Base-by-base conservation (phyloP, 2,113 vertebrate species). In the Phodopus roborovskii region DNA sequence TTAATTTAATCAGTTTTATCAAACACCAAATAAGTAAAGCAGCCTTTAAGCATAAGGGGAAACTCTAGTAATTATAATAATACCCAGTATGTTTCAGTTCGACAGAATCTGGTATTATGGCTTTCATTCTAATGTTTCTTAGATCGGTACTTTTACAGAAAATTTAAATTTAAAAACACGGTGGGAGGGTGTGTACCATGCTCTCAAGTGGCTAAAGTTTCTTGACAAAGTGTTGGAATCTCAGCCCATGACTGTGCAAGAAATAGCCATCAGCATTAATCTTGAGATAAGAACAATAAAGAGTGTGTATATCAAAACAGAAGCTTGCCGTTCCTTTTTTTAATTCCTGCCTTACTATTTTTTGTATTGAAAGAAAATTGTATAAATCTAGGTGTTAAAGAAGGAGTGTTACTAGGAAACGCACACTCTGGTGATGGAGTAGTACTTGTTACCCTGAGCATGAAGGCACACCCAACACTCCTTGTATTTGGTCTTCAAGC, bases 1-100 rank as follows among this genome's bases (percentile, higher is more conserved):
- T 96, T 81, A 90, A 60, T 94, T 93, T 48, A 91, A 16, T 85
- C 12, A 68, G 17, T 92, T 95, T 94, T 60, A 94, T 79, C 28
- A 78, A 90, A 45, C 50, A 66, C 56, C 79, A 28, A 83, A 77
- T 83, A 78, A 28, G 88, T 79, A 94, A 95, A 90, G 42, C 28
- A 71, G 1, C 81, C 71, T 92, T 78, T 95, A 95, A 91, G 15
- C 15, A 20, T 87, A 89, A 96, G 24, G 45, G n/a, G 91, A 88
- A 66, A 12, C n/a, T 33, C 39, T 75, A 92, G 60, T 71, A 91
- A 87, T 62, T 92, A 12, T 39, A 74, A n/a, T 68, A 68, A 71
- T 42, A 50, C 71, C 82, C 91, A 83, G 6, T 81, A 30, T 87
- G n/a, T 60, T 24, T 96, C 30, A 62, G 0, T 91, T 94, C 75